Conservation (phyloP, 2,888 invertebrate genomes). For the Branchellion lobata region DNA sequence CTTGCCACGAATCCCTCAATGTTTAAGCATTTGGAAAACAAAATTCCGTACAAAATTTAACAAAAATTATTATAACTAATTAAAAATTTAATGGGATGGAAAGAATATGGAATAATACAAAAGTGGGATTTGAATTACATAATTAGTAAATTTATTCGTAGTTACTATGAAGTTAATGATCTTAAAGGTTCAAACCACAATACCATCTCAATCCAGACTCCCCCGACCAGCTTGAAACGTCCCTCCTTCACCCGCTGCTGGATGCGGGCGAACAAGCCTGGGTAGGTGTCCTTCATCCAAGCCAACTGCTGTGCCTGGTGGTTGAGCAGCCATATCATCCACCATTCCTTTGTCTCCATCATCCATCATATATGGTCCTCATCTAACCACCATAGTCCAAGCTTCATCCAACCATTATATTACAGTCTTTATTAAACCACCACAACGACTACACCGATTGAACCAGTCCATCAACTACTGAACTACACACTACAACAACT, state of each 20-base stretch:
- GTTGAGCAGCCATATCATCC: neutral
- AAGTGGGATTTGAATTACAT: too few species aligned
- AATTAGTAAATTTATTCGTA: too few species aligned
- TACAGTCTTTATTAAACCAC: too few species aligned
- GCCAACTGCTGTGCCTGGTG: constrained; percentile 64
- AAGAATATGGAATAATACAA: too few species aligned
- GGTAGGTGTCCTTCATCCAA: constrained; percentile 65
- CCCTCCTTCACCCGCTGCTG: constrained; percentile 59
- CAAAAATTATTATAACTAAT: constrained; percentile 8
- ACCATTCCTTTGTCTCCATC: too few species aligned
- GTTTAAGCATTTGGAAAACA: neutral
- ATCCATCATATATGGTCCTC: too few species aligned
- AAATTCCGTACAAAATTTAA: neutral
- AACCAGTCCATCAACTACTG: too few species aligned
- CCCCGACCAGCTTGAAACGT: constrained; percentile 65
- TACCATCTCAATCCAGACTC: constrained; percentile 66
- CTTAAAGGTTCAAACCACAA: too few species aligned
- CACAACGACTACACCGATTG: neutral
- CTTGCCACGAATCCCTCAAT: neutral
- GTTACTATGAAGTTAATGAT: too few species aligned
- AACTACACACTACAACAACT: too few species aligned
- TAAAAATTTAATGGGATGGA: neutral
- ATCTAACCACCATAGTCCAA: too few species aligned
- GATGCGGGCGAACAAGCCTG: constrained; percentile 62
- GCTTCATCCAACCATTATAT: too few species aligned